A percentile compares a stretch with the other conserved stretches of the same genome.
Conservation (phyloP, 2,113 vertebrate genomes). For the Pterocles burchelli region DNA sequence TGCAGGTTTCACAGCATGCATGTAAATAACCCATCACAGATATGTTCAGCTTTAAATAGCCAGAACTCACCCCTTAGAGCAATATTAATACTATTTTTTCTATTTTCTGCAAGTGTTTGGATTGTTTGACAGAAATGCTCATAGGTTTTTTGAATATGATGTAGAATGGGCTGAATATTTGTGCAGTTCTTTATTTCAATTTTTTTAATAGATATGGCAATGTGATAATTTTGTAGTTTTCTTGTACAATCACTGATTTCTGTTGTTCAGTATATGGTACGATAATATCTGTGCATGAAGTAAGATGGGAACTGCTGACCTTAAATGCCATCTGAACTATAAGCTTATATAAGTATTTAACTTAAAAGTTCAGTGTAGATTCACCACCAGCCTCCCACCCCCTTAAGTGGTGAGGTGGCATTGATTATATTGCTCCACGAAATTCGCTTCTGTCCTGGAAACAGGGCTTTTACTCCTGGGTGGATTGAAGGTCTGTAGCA, state of each 20-base stretch:
- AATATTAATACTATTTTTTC: not conserved
- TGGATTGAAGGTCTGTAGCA: not conserved
- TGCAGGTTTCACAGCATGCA: not conserved
- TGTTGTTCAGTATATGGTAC: not conserved
- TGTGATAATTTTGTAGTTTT: not conserved
- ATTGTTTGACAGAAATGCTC: not conserved
- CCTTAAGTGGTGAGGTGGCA: not conserved
- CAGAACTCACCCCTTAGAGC: not conserved
- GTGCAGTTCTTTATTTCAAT: not conserved
- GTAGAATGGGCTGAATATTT: not conserved
- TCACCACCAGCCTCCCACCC: rapidly evolving
- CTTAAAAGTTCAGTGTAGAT: not conserved
- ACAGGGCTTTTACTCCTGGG: not conserved
- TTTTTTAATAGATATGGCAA: not conserved
- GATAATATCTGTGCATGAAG: not conserved
- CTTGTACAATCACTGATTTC: not conserved
- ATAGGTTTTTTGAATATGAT: not conserved
- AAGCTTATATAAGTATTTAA: not conserved
- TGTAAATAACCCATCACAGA: not conserved
- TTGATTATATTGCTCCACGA: not conserved
- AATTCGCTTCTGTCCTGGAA: not conserved
- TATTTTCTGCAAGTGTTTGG: not conserved
- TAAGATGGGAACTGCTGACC: not conserved
- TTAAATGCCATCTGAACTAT: not conserved
- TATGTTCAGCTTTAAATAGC: not conserved